Evolutionary conservation across 1,140 invertebrate genomes (phyloP).

Genomic region (Drosophila bifasciata): DNA sequence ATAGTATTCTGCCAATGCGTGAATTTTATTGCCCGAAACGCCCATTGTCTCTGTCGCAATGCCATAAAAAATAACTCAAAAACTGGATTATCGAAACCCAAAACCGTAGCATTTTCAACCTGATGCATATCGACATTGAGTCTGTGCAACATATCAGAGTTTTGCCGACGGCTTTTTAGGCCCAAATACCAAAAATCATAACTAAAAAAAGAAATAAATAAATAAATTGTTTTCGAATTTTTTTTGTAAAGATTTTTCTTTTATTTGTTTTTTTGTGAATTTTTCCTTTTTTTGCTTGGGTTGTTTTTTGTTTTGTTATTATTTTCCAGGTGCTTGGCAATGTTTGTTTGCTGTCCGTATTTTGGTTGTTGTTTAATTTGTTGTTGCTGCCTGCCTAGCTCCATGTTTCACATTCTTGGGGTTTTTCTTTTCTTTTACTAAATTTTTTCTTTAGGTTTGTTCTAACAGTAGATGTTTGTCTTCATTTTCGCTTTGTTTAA

Average conservation of each 20-base stretch:
- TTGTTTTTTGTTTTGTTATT: constrained; percentile 55
- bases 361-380: constrained; percentile 27
- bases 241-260: constrained; percentile 82
- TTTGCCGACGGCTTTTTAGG: constrained; percentile 54
- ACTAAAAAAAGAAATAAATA: constrained; percentile 28
- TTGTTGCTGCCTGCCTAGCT: constrained; percentile 36
- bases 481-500: constrained; percentile 44
- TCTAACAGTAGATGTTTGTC: constrained; percentile 69
- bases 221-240: constrained; percentile 32
- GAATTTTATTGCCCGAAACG: constrained; percentile 37
- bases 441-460: constrained; percentile 76
- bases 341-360: constrained; percentile 27
- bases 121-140: constrained; percentile 14
- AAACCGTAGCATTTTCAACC: constrained; percentile 1
- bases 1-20: constrained; percentile 35
- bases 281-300: constrained; percentile 60
- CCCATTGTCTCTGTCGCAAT: constrained; percentile 24
- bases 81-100: constrained; percentile 14
- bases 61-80: constrained; percentile 24
- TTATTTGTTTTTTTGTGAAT: constrained; percentile 76
- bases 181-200: neutral
- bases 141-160: constrained; percentile 13
- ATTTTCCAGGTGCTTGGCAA: constrained; percentile 58
- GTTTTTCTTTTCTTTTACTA: constrained; percentile 68
- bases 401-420: constrained; percentile 47